Evolutionary conservation across 1,140 invertebrate genomes (phyloP), one percentile per base, ranked within the genome.

Genomic region (Sitophilus oryzae): DNA sequence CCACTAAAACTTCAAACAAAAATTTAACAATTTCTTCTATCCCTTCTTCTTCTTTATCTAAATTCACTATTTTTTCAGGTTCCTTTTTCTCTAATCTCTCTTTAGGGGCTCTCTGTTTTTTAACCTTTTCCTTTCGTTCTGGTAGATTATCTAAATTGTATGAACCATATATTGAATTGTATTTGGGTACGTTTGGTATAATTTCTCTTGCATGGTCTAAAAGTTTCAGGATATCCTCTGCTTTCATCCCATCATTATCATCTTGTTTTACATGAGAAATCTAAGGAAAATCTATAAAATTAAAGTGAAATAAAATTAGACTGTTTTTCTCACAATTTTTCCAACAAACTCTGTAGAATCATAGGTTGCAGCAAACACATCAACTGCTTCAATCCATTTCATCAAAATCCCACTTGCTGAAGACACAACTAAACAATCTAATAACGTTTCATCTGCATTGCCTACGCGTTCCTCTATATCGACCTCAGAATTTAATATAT

Each of bases 401-500:
- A 73, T 66, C 3, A 75, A 65, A 15, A 76, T 56, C 35, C 70
- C 64, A 53, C 74, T 75, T 15, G 75, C 70, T 0, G 71, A 69
- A 5, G 71, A 68, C 1, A 77, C 58, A 20, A 78, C 71, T 16
- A 67, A 61, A 0, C 73, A 74, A 51, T 77, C 75, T 20, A 78
- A 59, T 41, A 75, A 68, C 15, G 70, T 71, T 64, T 78, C 77
- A 48, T 75, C 73, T 0, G 73, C 68, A 61, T 75, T 65, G 36
- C 67, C 65, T 2, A 73, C 68, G 30, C 68, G 59, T 14, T 76
- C 71, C 16, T 72, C 64, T 9, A 74, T 61, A 14, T 64, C 58
- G 9, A 68, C 67, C 50, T 74, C 66, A 9, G 56, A 56, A 15
- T 74, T 60, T 19, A 77, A 55, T 11, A 36, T 40, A 52, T 75